phyloP scores from a whole-genome alignment of 2,888 invertebrate species.

The Orthosia cruda region DNA sequence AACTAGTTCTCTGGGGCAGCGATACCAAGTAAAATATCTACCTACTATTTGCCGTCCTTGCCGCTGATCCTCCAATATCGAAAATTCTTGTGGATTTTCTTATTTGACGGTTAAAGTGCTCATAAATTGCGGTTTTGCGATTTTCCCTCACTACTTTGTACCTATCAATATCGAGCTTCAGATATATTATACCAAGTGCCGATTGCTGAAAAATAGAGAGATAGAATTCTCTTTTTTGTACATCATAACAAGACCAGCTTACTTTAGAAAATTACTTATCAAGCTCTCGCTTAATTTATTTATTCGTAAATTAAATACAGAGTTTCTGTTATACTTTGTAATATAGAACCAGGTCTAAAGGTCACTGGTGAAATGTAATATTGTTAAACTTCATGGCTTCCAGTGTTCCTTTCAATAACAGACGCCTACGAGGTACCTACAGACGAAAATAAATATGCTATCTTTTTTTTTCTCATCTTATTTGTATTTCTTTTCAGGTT shows the following conservation, averaged over 20 bases:
- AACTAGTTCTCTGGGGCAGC: conserved; percentile 42
- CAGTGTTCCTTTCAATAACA: conserved; percentile 10
- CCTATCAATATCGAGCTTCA: conserved; percentile 16
- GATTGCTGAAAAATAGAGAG: conserved; percentile 2
- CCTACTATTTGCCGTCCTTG: conserved; percentile 57
- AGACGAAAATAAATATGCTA: background rate
- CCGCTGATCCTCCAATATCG: conserved; percentile 60
- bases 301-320: background rate
- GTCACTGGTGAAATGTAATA: conserved; percentile 31
- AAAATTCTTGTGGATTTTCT: conserved; percentile 64
- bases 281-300: background rate
- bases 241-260: background rate
- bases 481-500: background rate
- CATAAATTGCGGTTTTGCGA: conserved; percentile 61
- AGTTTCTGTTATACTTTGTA: background rate
- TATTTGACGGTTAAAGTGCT: conserved; percentile 59
- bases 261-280: background rate
- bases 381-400: conserved; percentile 27
- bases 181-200: conserved; percentile 16
- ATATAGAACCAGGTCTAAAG: conserved; percentile 3
- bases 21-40: conserved; percentile 45
- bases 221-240: background rate
- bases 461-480: background rate
- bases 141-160: conserved; percentile 46
- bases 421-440: background rate